Evolutionary conservation across 2,797 vertebrate species (phyloP), one percentile per base, ranked within the genome.

Genomic region (Sebastes steindachneri): DNA sequence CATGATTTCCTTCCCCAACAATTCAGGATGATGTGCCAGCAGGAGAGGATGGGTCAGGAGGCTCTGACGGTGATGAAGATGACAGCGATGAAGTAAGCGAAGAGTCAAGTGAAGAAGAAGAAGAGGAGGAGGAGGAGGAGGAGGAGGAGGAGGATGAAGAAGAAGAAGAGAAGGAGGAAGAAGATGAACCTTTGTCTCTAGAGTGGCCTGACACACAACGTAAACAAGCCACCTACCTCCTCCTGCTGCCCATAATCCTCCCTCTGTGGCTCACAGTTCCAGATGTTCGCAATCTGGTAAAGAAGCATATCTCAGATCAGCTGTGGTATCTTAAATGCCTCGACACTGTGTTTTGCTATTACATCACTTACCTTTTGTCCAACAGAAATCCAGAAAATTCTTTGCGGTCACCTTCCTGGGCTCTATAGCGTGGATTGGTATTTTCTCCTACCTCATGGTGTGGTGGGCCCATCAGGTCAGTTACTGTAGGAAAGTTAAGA

Each of bases 381-480:
- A 9, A 89, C 90, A 99, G 98, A 96, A 96, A 86, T 97, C 96
- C 35, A 96, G 85, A 79, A 97, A 89, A 83, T 97, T 96, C 89
- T 99, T 98, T 89, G 95, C 85, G 31, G 3, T 96, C 64, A 98
- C 98, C 0, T 99, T 99, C 89, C 92, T 99, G 68, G 98, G 97
- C 80, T 97, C 98, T 54, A 98, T 99, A 84, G 0, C 96, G 57
- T 99, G 98, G 98, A 99, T 99, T 78, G 98, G 92, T 64, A 79
- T 94, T 9, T 98, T 99, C 89, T 99, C 98, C 45, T 99, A 99
- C 90, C 97, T 99, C 81, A 98, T 99, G 98, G 98, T 99, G 90
- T 99, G 98, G 98, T 99, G 98, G 98, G 98, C 98, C 62, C 98
- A 99, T 95, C 98, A 99, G 98, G 98, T 99, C 77, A 88, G 94